phyloP scores from a whole-genome alignment of 1,140 invertebrate species.

The Palaemon carinicauda region DNA sequence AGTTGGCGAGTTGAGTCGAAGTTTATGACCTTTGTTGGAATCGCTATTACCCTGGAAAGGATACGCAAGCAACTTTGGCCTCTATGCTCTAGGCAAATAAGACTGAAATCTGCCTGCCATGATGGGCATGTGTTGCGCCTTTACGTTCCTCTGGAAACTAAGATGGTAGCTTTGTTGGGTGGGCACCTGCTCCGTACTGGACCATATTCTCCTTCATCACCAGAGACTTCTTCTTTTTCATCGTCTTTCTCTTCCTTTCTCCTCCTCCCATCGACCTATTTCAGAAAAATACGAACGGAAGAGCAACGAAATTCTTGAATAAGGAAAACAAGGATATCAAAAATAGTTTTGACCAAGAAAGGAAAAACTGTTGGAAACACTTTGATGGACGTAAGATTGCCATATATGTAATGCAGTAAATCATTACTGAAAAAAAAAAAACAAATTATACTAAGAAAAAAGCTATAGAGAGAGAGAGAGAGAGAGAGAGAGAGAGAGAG shows the following conservation, averaged over 20 bases:
- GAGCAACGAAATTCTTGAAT: too few species aligned
- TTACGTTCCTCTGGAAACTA: background rate
- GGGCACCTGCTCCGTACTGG: slow-evolving; percentile 10
- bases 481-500: background rate
- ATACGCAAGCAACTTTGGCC: background rate
- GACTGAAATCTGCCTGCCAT: background rate
- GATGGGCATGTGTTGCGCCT: background rate
- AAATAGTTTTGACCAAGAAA: too few species aligned
- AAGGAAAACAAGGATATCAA: too few species aligned
- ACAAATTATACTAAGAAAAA: too few species aligned
- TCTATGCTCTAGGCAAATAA: background rate
- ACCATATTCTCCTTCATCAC: background rate
- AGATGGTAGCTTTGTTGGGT: slow-evolving; percentile 34
- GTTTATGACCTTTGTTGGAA: slow-evolving; percentile 47
- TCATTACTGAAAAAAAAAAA: too few species aligned
- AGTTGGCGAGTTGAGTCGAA: slow-evolving; percentile 39
- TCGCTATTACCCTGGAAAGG: slow-evolving; percentile 32
- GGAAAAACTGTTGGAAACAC: too few species aligned
- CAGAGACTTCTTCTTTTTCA: background rate
- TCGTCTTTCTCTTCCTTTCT: background rate
- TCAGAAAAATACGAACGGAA: too few species aligned
- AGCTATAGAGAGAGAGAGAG: background rate
- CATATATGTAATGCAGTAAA: too few species aligned
- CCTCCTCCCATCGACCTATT: background rate
- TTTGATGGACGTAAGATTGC: too few species aligned